These are phyloP conservation scores for Sander vitreus DNA, from an alignment of 2,113 vertebrate genomes.

Conservation along the genomic window DNA sequence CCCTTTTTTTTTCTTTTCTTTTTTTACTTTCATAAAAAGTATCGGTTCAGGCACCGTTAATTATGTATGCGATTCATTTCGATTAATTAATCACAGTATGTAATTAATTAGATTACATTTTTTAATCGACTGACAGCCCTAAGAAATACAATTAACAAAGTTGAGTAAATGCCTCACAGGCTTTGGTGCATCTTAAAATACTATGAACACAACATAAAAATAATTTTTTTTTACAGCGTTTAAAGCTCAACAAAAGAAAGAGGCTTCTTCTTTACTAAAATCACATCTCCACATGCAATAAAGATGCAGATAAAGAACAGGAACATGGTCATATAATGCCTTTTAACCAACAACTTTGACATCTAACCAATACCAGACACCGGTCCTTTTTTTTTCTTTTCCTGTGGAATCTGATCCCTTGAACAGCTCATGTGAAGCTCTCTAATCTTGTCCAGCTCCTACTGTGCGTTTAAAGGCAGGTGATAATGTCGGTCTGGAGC, in stretches of 20 bases:
- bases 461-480: slow-evolving; percentile 58
- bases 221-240: not conserved
- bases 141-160: not conserved
- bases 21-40: too few species aligned
- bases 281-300: not conserved
- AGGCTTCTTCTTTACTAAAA: not conserved
- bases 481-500: slow-evolving; percentile 50
- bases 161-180: not conserved
- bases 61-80: too few species aligned
- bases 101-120: too few species aligned
- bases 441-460: slow-evolving; percentile 57
- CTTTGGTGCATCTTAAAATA: slow-evolving; percentile 4
- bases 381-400: not conserved
- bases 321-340: not conserved
- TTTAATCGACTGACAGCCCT: too few species aligned
- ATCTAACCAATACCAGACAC: slow-evolving; percentile 43
- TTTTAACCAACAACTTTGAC: not conserved
- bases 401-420: slow-evolving; percentile 48
- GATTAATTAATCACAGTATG: too few species aligned
- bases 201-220: not conserved
- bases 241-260: not conserved
- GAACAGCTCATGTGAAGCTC: slow-evolving; percentile 32
- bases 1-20: too few species aligned
- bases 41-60: too few species aligned
- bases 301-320: slow-evolving; percentile 5